These are phyloP conservation scores for Recurvirostra avosetta DNA, from an alignment of 2,113 vertebrate genomes.

Conservation along the genomic window DNA sequence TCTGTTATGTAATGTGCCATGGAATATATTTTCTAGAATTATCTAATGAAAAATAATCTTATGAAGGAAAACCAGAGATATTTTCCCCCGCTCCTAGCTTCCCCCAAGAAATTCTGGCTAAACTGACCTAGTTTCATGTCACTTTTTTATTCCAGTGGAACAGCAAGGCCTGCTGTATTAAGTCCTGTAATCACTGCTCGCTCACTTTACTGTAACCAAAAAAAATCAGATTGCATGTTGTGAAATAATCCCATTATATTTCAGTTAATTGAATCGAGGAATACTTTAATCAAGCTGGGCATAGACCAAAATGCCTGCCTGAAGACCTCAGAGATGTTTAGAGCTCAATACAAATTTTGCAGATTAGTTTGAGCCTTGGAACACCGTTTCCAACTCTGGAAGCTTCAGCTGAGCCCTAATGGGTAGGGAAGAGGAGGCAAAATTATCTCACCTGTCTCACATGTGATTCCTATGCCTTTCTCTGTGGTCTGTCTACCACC, in stretches of 20 bases:
- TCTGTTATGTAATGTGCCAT: not conserved
- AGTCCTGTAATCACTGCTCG: not conserved
- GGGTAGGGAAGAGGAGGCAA: not conserved
- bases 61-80: not conserved
- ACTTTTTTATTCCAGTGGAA: conserved; percentile 1
- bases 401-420: not conserved
- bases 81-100: not conserved
- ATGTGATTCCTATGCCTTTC: not conserved
- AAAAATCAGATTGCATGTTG: conserved; percentile 1
- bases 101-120: conserved; percentile 3
- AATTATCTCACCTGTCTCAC: not conserved
- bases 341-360: conserved; percentile 8
- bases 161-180: not conserved
- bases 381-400: not conserved
- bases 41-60: not conserved
- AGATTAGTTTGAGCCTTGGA: not conserved
- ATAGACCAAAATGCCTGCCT: not conserved
- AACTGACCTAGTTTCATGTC: conserved; percentile 11
- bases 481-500: not conserved
- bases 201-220: not conserved
- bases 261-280: conserved; percentile 42
- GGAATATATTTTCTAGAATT: not conserved
- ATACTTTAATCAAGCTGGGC: conserved; percentile 41
- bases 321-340: conserved; percentile 9
- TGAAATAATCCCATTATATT: conserved; percentile 44